Evolutionary conservation across 1,140 invertebrate genomes (phyloP), one percentile per base, ranked within the genome.

Genomic region (Plutomurus gul): DNA sequence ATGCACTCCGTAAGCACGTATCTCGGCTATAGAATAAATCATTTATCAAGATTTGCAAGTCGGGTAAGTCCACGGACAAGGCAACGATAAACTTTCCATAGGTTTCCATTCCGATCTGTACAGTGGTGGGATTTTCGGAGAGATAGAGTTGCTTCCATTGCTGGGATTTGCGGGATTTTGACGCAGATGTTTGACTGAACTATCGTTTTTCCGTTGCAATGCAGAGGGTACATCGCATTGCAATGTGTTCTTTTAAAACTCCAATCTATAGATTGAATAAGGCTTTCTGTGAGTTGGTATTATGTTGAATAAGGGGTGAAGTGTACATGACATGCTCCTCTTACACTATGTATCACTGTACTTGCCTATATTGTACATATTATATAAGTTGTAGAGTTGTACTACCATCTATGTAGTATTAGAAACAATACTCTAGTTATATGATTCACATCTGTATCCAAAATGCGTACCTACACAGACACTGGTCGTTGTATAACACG

Each of bases 1-100:
- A 33, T 30, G 27, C 56, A 65, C 56, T 30, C 56, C 36, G 56
- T 36, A 65, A 65, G 13, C n/a, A 65, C 27, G 5, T 65, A 65
- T 65, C 25, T 65, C 7, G n/a, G 16, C 56, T 33, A 65, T 65
- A 27, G 56, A 13, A 25, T 7, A 65, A 46, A 40, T 43, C 70
- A 72, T 72, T 72, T 72, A 72, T 72, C 70, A 43, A 72, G 70
- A 72, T 72, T 72, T 72, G 70, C 70, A 72, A 72, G 70, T 43
- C 36, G 20, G 4, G 18, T 10, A 20, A 27, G 36, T 40, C 37
- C 22, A 39, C 70, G 25, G 39, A 18, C 36, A 27, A 72, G 36
- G 70, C 36, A 40, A 40, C 22, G 70, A 46, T 72, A 65, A n/a
- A 65, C 46, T 36, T 75, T 75, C 47, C 47, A 11, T 33, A n/a